Percentiles rank a stretch among this genome's conserved stretches.
phyloP scores from a whole-genome alignment of 2,113 vertebrate genomes.

The Circaetus gallicus region DNA sequence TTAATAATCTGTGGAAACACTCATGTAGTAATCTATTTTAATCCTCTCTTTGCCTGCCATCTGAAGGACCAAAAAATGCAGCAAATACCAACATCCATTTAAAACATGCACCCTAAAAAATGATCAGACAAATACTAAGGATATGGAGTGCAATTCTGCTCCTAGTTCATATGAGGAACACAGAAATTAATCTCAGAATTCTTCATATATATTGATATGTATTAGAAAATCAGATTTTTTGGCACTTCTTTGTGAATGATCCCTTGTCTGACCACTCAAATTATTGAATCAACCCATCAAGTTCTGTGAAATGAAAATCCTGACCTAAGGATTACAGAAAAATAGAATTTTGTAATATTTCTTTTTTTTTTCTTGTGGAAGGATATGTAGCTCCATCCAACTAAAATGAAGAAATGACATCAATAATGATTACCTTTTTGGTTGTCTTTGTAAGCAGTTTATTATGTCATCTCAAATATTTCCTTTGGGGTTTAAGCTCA shows the following conservation, averaged over 20 bases:
- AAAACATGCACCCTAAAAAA: background rate
- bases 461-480: background rate
- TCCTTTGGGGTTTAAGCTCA: background rate
- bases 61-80: background rate
- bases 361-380: background rate
- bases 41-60: background rate
- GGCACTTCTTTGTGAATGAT: background rate
- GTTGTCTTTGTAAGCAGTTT: background rate
- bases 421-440: background rate
- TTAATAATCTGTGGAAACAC: background rate
- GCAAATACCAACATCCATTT: background rate
- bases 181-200: background rate
- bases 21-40: constrained; percentile 33
- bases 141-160: background rate
- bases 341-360: background rate
- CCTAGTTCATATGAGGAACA: background rate
- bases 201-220: background rate
- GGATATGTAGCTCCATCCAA: background rate
- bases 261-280: background rate
- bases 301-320: background rate
- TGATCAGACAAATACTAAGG: background rate
- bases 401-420: background rate
- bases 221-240: background rate
- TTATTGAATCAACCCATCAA: background rate
- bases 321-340: background rate